Conservation (phyloP, 2,888 invertebrate species). For the Andrena minutula region DNA sequence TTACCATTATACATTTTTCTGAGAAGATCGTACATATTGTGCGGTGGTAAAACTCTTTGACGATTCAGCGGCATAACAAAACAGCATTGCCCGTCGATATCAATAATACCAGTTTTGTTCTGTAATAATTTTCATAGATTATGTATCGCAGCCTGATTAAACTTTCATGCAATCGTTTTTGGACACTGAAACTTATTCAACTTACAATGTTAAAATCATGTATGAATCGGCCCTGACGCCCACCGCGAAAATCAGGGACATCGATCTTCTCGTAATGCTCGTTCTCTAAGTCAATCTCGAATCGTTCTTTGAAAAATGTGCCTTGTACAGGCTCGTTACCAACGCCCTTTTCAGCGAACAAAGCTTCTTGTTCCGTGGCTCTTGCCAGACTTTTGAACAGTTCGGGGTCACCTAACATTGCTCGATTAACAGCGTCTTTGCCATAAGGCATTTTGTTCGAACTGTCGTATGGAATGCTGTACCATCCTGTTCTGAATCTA, state of each 20-base stretch:
- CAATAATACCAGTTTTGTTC: slow-evolving; percentile 92
- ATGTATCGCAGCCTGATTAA: background rate
- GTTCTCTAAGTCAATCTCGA: slow-evolving; percentile 91
- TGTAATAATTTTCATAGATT: slow-evolving; percentile 75
- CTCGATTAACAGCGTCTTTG: slow-evolving; percentile 71
- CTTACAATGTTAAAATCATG: slow-evolving; percentile 94
- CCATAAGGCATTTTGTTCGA: slow-evolving; percentile 74
- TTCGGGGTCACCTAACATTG: slow-evolving; percentile 73
- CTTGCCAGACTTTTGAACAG: slow-evolving; percentile 72
- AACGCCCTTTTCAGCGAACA: slow-evolving; percentile 58
- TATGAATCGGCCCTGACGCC: slow-evolving; percentile 93
- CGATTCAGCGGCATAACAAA: slow-evolving; percentile 96
- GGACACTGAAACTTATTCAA: slow-evolving; percentile 40
- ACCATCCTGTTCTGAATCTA: slow-evolving; percentile 89
- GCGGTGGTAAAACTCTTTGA: slow-evolving; percentile 91
- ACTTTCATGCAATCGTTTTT: background rate
- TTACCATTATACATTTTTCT: slow-evolving; percentile 91
- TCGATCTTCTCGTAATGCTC: slow-evolving; percentile 93
- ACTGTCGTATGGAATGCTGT: slow-evolving; percentile 88
- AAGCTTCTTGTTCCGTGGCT: slow-evolving; percentile 67
- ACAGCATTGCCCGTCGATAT: slow-evolving; percentile 91
- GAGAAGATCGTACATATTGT: slow-evolving; percentile 92
- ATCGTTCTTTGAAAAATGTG: slow-evolving; percentile 90
- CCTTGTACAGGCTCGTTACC: slow-evolving; percentile 66
- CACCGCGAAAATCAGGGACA: slow-evolving; percentile 93